Evolutionary conservation across 2,888 invertebrate genomes (phyloP).

Genomic region (Andrena marginata): DNA sequence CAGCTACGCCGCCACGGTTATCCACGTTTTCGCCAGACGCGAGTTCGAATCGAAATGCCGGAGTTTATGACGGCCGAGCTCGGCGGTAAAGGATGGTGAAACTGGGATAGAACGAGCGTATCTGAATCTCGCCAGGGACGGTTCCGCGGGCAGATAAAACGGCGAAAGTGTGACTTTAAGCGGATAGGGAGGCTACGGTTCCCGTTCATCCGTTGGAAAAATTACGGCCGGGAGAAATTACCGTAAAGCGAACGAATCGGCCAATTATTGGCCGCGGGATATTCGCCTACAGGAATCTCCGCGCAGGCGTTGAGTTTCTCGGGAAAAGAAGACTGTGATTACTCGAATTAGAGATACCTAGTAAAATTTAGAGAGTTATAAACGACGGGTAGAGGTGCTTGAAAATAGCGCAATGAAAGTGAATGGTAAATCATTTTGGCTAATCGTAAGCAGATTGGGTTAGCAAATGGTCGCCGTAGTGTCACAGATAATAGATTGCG

Average conservation of each 20-base stretch:
- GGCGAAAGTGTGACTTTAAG: constrained; percentile 3
- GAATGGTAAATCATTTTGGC: neutral
- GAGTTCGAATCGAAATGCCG: constrained; percentile 26
- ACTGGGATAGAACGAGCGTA: constrained; percentile 17
- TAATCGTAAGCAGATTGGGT: neutral
- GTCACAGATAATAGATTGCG: neutral
- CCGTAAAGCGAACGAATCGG: neutral
- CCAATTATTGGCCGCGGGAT: neutral
- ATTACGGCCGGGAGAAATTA: constrained; percentile 10
- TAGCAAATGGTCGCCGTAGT: neutral
- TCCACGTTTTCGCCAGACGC: constrained; percentile 1
- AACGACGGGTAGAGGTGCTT: neutral
- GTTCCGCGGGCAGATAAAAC: constrained; percentile 1
- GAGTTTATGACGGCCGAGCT: constrained; percentile 27
- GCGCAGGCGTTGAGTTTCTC: neutral
- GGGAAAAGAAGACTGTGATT: neutral
- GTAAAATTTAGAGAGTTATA: neutral
- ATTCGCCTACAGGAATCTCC: neutral
- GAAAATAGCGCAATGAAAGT: neutral
- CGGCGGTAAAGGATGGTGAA: constrained; percentile 14
- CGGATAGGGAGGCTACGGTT: constrained; percentile 7
- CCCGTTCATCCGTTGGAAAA: neutral
- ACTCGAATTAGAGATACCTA: neutral
- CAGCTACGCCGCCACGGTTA: neutral
- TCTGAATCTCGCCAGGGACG: neutral